Percentiles rank a stretch among this genome's conserved stretches.
phyloP scores from a whole-genome alignment of 2,797 vertebrate genomes.

The Urocyon cinereoargenteus region DNA sequence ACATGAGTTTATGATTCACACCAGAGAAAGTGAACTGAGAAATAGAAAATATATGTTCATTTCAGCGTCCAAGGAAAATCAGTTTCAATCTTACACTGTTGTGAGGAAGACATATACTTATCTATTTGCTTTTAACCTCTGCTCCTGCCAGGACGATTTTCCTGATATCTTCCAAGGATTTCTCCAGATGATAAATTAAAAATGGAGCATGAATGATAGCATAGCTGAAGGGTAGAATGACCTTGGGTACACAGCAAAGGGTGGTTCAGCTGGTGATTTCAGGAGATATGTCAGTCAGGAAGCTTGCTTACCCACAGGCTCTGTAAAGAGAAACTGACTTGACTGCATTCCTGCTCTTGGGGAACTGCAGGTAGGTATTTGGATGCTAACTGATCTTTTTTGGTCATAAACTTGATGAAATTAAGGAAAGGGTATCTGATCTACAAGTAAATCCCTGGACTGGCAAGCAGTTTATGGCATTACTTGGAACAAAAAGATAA shows the following conservation, averaged over 20 bases:
- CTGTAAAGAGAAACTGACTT: neutral
- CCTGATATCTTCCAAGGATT: conserved; percentile 48
- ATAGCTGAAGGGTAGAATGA: conserved; percentile 21
- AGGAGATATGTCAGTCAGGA: neutral
- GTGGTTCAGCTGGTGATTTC: neutral
- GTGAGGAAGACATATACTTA: conserved; percentile 3
- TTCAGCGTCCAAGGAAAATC: conserved; percentile 15
- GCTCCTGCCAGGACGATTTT: neutral
- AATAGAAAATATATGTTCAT: neutral
- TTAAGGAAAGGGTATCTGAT: neutral
- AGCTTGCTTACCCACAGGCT: neutral
- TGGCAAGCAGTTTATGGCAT: neutral
- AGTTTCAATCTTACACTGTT: conserved; percentile 21
- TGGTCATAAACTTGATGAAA: neutral
- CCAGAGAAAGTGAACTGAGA: conserved; percentile 33
- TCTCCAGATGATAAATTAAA: conserved; percentile 63
- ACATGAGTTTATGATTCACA: neutral
- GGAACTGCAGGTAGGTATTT: neutral
- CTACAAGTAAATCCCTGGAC: neutral
- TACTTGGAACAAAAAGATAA: neutral
- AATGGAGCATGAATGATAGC: conserved; percentile 4
- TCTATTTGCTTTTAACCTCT: conserved; percentile 62
- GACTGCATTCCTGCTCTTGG: neutral
- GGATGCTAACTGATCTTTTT: neutral
- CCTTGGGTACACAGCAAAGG: neutral